Evolutionary conservation across 1,140 invertebrate genomes (phyloP).

Genomic region (Drosophila guanche): DNA sequence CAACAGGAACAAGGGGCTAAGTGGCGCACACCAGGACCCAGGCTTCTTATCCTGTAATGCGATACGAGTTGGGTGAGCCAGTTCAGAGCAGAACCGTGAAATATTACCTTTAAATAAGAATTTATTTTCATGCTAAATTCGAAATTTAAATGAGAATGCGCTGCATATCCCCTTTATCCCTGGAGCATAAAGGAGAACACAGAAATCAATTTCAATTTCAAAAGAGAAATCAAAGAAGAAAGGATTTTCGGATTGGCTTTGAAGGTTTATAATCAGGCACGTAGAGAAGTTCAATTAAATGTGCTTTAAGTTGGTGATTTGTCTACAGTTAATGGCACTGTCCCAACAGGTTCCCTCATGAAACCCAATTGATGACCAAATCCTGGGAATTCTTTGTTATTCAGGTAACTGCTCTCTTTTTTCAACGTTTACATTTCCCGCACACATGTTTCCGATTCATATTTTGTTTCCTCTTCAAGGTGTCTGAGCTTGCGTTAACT

Average conservation of each 20-base stretch:
- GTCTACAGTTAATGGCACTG: neutral
- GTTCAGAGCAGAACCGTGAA: conserved; percentile 29
- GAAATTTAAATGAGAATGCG: conserved; percentile 56
- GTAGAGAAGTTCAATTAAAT: neutral
- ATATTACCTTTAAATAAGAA: conserved; percentile 65
- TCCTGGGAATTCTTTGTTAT: too few species aligned
- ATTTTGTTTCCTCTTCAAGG: conserved; percentile 25
- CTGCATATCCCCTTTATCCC: too few species aligned
- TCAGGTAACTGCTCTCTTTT: too few species aligned
- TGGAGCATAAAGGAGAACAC: neutral
- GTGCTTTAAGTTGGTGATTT: neutral
- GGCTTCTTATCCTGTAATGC: conserved; percentile 44
- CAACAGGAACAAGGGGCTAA: conserved; percentile 49
- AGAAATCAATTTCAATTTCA: conserved; percentile 19
- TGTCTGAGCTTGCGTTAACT: conserved; percentile 40
- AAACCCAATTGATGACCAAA: too few species aligned
- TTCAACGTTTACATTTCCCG: neutral
- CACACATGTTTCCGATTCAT: conserved; percentile 19
- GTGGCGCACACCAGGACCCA: conserved; percentile 3
- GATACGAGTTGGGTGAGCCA: conserved; percentile 33
- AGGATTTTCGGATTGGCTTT: neutral
- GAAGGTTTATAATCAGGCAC: neutral
- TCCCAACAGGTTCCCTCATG: neutral
- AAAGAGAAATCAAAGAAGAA: conserved; percentile 6
- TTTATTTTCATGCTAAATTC: conserved; percentile 47